Evolutionary conservation across 2,113 vertebrate genomes (phyloP).

Genomic region (Hymenochirus boettgeri): DNA sequence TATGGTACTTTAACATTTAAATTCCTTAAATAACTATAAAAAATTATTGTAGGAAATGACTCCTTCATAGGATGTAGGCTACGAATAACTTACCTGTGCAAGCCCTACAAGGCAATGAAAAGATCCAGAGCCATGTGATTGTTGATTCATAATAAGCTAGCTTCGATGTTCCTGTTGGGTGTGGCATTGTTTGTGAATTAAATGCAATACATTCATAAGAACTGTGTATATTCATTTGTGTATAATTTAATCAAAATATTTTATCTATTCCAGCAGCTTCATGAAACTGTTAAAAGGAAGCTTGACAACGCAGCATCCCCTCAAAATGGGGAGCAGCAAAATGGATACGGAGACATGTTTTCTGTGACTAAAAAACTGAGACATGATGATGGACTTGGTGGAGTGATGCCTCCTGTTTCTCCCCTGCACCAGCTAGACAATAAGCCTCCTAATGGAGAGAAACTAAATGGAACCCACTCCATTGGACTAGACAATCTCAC

Average conservation of each 20-base stretch:
- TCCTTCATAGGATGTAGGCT: no score
- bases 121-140: no score
- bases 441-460: constrained; percentile 62
- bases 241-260: neutral
- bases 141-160: no score
- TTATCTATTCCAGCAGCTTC: constrained; percentile 69
- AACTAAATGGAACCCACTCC: constrained; percentile 67
- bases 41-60: no score
- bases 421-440: constrained; percentile 71
- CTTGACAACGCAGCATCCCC: constrained; percentile 79
- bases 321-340: constrained; percentile 77
- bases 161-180: no score
- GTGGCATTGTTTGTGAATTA: constrained; percentile 7
- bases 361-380: constrained; percentile 81
- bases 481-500: constrained; percentile 59
- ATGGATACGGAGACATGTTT: constrained; percentile 82
- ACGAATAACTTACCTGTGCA: no score
- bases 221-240: neutral
- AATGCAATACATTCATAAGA: neutral
- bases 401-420: constrained; percentile 62
- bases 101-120: no score
- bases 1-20: no score
- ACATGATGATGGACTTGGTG: constrained; percentile 63
- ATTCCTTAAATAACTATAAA: no score
- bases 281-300: constrained; percentile 92